phyloP scores from a whole-genome alignment of 2,888 invertebrate genomes.

The Plemyria rubiginata region DNA sequence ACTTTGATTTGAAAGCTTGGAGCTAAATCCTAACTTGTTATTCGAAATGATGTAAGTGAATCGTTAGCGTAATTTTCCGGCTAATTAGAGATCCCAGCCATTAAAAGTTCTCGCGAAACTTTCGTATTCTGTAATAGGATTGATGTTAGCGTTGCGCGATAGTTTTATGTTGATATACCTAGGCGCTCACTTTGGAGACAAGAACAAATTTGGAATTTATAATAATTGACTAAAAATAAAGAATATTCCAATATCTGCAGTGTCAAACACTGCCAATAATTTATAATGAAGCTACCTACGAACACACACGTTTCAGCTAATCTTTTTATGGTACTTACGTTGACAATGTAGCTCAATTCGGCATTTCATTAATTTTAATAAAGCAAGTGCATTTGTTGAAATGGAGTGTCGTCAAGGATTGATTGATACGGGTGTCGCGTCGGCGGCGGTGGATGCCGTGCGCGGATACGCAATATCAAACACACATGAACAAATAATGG shows the following conservation, averaged over 20 bases:
- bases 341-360: conserved; percentile 2
- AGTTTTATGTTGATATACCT: conserved; percentile 5
- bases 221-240: not conserved
- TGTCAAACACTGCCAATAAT: not conserved
- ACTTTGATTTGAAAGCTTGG: conserved; percentile 18
- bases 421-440: conserved; percentile 63
- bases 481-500: conserved; percentile 74
- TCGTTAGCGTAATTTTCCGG: conserved; percentile 33
- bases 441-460: conserved; percentile 47
- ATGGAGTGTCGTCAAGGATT: conserved; percentile 64
- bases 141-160: conserved; percentile 23
- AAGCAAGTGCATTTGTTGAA: conserved; percentile 58
- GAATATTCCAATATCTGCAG: not conserved
- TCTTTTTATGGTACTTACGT: not conserved
- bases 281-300: not conserved
- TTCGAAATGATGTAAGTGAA: conserved; percentile 30
- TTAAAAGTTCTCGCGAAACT: conserved; percentile 39
- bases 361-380: conserved; percentile 30
- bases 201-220: not conserved
- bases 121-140: conserved; percentile 31
- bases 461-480: conserved; percentile 53
- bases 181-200: conserved; percentile 1
- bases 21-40: conserved; percentile 8
- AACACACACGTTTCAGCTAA: not conserved
- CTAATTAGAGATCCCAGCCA: conserved; percentile 41